These are phyloP conservation scores for Helicoverpa zea DNA, from an alignment of 1,140 invertebrate species.

Conservation along the genomic window DNA sequence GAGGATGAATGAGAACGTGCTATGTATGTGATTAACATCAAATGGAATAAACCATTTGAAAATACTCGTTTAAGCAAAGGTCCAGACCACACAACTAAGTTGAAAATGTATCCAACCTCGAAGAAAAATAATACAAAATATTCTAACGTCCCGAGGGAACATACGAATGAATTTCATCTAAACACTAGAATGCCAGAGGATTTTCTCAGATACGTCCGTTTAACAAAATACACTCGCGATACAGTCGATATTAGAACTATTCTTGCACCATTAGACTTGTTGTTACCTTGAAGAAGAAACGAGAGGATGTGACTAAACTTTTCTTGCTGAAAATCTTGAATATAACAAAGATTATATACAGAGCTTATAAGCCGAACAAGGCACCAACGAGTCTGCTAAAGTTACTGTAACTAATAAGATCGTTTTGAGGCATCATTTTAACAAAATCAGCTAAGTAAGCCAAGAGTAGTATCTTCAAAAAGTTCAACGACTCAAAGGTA, in stretches of 20 bases:
- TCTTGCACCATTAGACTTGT: constrained; percentile 31
- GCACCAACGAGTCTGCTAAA: too few relatives aligned
- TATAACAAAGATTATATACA: too few relatives aligned
- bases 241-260: constrained; percentile 48
- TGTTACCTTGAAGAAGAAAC: background rate
- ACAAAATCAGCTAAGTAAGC: too few relatives aligned
- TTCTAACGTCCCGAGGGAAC: background rate
- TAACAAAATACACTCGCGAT: constrained; percentile 44
- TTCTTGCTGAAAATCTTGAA: background rate
- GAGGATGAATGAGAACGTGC: too few relatives aligned
- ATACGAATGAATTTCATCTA: constrained; percentile 24
- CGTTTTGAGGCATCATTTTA: too few relatives aligned
- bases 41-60: too few relatives aligned
- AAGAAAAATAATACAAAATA: constrained; percentile 11
- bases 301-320: constrained; percentile 22
- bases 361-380: too few relatives aligned
- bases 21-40: too few relatives aligned
- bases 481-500: too few relatives aligned
- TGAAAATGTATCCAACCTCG: background rate
- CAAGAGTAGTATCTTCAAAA: too few relatives aligned
- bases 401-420: too few relatives aligned
- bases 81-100: background rate
- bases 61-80: background rate
- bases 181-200: constrained; percentile 21
- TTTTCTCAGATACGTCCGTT: constrained; percentile 38